Evolutionary conservation across 1,140 invertebrate species (phyloP), one percentile per base, ranked within the genome.

Genomic region (Bradysia coprophila): DNA sequence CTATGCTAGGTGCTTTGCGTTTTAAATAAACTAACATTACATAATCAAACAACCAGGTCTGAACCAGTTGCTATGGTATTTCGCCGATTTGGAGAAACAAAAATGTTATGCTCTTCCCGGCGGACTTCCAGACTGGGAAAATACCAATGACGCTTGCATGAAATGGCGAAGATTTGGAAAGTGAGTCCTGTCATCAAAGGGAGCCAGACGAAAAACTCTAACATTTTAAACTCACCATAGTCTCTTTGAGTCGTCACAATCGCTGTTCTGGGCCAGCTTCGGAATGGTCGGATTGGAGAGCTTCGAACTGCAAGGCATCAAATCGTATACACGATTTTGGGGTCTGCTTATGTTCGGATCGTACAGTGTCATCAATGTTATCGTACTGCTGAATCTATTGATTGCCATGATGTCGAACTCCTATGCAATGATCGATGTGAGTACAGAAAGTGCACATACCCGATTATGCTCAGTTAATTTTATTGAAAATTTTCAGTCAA

Each of bases 381-480:
- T 88, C 51, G 83, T 90, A 15, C 65, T 90, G 15, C 61, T 88
- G 43, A 88, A 90, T 61, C 72, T 89, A 43, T 72, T 90, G 33
- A 89, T 90, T 49, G 85, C 84, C 43, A 90, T 89, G 84, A 88
- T 89, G 81, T 86, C 81, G 48, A 89, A 85, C 61, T 88, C 84
- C 6, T 90, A 84, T 55, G 74, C 83, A 31, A 69, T 78, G 49
- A 89, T 89, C 54, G 65, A 66, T 54, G 67, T 69, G 55, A 62
- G 58, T 48, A 22, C 22, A 20, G n/a, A n/a, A n/a, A n/a, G n/a
- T n/a, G n/a, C n/a, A n/a, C n/a, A n/a, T n/a, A n/a, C n/a, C n/a
- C n/a, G n/a, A n/a, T n/a, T n/a, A n/a, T n/a, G n/a, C n/a, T n/a
- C n/a, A n/a, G n/a, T n/a, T n/a, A n/a, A n/a, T n/a, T n/a, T n/a